These are phyloP conservation scores for Eulimnadia texana DNA, from an alignment of 1,140 invertebrate species.

Conservation along the genomic window DNA sequence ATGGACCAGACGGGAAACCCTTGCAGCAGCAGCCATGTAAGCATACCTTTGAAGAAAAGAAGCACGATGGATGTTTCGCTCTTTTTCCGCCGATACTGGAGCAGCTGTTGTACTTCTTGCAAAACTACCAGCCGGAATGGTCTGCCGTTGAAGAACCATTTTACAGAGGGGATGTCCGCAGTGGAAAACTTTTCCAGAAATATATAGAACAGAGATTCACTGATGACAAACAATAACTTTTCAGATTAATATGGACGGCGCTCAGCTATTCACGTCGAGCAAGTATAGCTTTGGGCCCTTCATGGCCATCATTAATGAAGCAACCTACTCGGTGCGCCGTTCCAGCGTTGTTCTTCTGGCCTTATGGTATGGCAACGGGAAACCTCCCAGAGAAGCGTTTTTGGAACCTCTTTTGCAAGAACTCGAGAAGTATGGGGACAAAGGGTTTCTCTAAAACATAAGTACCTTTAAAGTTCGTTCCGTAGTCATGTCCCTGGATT, in stretches of 20 bases:
- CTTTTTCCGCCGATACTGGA: background rate
- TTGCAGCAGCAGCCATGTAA: background rate
- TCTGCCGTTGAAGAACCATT: background rate
- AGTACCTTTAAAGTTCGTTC: background rate
- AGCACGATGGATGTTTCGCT: background rate
- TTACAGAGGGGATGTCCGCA: background rate
- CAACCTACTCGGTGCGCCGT: background rate
- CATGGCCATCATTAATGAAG: slow-evolving; percentile 4
- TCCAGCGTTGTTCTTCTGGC: background rate
- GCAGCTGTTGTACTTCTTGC: background rate
- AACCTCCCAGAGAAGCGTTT: background rate
- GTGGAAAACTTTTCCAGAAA: background rate
- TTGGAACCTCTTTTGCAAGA: background rate
- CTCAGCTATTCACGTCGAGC: background rate
- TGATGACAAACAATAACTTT: background rate
- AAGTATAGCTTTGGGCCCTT: slow-evolving; percentile 4
- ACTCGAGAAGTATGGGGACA: background rate
- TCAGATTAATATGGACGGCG: background rate
- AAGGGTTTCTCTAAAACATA: background rate
- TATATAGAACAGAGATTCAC: background rate
- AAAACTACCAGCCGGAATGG: background rate
- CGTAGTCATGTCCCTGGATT: background rate
- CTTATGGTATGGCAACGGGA: slow-evolving; percentile 1
- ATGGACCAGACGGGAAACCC: background rate
- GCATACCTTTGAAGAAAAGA: background rate